Percentiles rank a stretch among this genome's conserved stretches.
These are phyloP conservation scores for Sipha flava DNA, from an alignment of 1,140 invertebrate genomes.

Conservation along the genomic window DNA sequence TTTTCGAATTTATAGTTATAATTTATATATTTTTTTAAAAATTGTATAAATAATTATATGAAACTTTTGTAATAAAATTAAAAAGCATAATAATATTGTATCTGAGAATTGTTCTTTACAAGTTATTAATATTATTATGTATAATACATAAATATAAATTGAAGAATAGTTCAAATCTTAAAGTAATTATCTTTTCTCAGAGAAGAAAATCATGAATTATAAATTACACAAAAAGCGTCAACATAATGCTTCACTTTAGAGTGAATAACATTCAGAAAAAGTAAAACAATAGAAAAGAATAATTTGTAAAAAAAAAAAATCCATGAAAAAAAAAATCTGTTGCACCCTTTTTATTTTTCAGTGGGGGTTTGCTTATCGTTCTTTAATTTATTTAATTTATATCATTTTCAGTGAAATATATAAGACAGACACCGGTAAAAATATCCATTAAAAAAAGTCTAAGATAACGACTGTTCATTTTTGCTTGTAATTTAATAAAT, in stretches of 20 bases:
- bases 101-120: too few species aligned
- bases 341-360: background rate
- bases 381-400: background rate
- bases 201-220: background rate
- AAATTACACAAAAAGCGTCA: background rate
- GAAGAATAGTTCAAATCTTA: background rate
- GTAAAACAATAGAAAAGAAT: constrained; percentile 23
- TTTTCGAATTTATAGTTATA: too few species aligned
- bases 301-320: background rate
- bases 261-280: background rate
- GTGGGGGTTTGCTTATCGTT: background rate
- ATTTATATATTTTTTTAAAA: too few species aligned
- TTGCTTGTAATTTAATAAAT: background rate
- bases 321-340: background rate
- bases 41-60: too few species aligned
- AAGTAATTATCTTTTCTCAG: background rate
- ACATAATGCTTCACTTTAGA: background rate
- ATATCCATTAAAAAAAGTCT: background rate
- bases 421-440: background rate
- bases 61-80: too few species aligned
- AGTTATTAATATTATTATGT: too few species aligned
- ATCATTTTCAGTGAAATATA: background rate
- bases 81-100: too few species aligned
- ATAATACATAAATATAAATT: background rate
- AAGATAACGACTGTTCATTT: background rate